Conservation (phyloP, 2,797 vertebrate species). For the Myotis findleyi region DNA sequence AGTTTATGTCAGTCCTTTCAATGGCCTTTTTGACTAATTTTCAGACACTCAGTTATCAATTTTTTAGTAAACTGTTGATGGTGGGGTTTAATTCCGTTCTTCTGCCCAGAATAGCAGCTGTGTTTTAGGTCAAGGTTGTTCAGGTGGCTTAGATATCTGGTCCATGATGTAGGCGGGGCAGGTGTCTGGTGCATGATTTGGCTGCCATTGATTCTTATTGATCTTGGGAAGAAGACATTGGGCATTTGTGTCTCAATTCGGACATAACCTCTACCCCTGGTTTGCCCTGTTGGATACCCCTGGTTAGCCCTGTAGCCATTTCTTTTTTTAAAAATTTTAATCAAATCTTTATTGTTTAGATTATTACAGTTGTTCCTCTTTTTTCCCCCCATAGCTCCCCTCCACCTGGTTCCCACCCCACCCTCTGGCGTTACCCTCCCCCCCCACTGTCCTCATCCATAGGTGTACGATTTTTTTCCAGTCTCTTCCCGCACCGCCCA, state of each 20-base stretch:
- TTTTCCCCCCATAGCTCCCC: too few relatives aligned
- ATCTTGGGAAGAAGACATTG: not conserved
- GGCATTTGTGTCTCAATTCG: not conserved
- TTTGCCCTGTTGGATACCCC: not conserved
- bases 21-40: not conserved
- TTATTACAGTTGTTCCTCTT: too few relatives aligned
- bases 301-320: too few relatives aligned
- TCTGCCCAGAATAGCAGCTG: not conserved
- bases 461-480: too few relatives aligned
- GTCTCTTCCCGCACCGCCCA: too few relatives aligned
- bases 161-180: not conserved
- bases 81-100: not conserved
- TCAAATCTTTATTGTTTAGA: too few relatives aligned
- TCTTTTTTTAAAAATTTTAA: too few relatives aligned
- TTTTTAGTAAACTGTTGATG: conserved; percentile 1
- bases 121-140: not conserved
- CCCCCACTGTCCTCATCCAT: too few relatives aligned
- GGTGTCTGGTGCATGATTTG: not conserved
- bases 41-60: not conserved
- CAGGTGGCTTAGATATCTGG: not conserved
- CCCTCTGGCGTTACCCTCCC: too few relatives aligned
- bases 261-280: not conserved
- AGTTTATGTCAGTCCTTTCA: not conserved
- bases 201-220: not conserved
- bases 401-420: too few relatives aligned